Percentiles rank a stretch among this genome's conserved stretches.
Evolutionary conservation across 2,113 vertebrate genomes (phyloP).

Genomic region (Tragelaphus buxtoni): DNA sequence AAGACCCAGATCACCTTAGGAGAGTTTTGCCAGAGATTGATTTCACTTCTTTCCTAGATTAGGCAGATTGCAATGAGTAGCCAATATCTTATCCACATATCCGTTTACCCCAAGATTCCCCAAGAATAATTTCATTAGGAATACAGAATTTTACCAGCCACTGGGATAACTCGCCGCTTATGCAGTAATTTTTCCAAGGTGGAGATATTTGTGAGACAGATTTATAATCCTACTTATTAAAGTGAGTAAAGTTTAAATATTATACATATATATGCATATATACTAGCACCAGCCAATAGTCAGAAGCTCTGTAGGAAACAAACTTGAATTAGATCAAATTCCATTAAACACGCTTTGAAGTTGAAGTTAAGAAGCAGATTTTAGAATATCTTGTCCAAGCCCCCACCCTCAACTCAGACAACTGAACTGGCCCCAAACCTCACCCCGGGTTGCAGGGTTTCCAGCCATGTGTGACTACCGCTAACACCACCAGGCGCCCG

Average conservation of each 20-base stretch:
- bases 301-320: background rate
- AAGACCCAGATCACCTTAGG: background rate
- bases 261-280: background rate
- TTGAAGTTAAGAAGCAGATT: background rate
- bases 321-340: constrained; percentile 1
- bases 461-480: background rate
- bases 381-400: background rate
- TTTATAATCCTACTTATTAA: constrained; percentile 72
- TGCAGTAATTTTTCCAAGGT: constrained; percentile 72
- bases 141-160: constrained; percentile 65
- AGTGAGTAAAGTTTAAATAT: constrained; percentile 17
- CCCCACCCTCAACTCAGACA: background rate
- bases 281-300: background rate
- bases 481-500: background rate
- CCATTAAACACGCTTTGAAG: background rate
- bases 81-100: constrained; percentile 12
- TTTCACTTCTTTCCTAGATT: background rate
- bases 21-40: background rate
- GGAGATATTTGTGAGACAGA: constrained; percentile 56
- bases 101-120: constrained; percentile 38
- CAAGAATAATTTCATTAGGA: constrained; percentile 67
- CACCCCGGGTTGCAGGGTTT: background rate
- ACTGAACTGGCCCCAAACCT: background rate
- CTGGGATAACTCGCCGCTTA: constrained; percentile 65
- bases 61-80: constrained; percentile 50